phyloP scores from a whole-genome alignment of 2,888 invertebrate species.

The Ormyrus labotus region DNA sequence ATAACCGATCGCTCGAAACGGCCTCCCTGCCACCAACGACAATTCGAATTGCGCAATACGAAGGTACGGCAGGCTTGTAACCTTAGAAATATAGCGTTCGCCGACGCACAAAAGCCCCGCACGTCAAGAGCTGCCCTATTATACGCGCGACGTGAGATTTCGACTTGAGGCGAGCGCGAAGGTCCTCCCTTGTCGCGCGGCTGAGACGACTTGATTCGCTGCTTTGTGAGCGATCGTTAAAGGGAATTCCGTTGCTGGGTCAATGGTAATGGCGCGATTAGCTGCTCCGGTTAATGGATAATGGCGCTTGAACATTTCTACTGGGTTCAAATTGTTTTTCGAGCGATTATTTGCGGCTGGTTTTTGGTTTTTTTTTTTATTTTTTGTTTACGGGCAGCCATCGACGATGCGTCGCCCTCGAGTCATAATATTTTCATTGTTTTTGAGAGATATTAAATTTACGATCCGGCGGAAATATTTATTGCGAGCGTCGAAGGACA shows the following conservation, averaged over 20 bases:
- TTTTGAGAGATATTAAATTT: neutral
- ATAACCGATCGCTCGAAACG: conserved; percentile 55
- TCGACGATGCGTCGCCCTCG: too few relatives aligned
- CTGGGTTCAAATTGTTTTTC: too few relatives aligned
- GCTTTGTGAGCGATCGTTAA: neutral
- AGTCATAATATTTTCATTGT: too few relatives aligned
- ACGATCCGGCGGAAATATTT: neutral
- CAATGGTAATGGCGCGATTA: too few relatives aligned
- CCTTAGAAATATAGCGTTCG: conserved; percentile 53
- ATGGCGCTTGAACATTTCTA: too few relatives aligned
- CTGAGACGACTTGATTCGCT: conserved; percentile 14
- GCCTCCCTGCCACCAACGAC: conserved; percentile 48
- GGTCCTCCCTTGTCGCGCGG: neutral
- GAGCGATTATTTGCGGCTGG: too few relatives aligned
- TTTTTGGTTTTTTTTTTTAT: too few relatives aligned
- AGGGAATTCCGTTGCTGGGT: too few relatives aligned
- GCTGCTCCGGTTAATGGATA: too few relatives aligned
- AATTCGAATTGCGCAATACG: conserved; percentile 56
- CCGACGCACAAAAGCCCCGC: conserved; percentile 32
- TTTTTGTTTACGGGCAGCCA: too few relatives aligned
- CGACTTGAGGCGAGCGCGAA: conserved; percentile 1
- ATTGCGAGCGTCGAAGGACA: too few relatives aligned
- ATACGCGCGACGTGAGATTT: conserved; percentile 3
- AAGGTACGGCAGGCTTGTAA: conserved; percentile 52
- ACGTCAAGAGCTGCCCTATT: too few relatives aligned